Evolutionary conservation across 1,140 invertebrate species (phyloP), one percentile per base, ranked within the genome.

Genomic region (Cydia strobilella): DNA sequence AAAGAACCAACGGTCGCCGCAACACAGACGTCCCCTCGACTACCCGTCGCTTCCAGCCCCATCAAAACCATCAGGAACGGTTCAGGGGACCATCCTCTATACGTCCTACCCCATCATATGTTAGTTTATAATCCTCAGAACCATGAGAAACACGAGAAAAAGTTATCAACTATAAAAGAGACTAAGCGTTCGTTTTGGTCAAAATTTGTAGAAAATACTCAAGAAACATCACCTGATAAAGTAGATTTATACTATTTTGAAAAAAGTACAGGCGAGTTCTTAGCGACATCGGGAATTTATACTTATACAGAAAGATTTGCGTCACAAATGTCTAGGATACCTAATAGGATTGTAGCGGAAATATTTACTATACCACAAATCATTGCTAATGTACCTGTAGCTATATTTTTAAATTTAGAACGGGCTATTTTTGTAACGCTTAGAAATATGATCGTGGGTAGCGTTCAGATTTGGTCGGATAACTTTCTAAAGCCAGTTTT

Each of bases 401-500:
- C 31, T n/a, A 35, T 69, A 48, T 18, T 54, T 0, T 10, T 51
- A 48, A 9, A 23, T 25, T 9, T 48, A 5, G 20, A 51, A 27
- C 48, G 73, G 3, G 6, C 31, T 13, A 4, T 39, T 42, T 54
- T 75, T 15, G 23, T 15, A 0, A 20, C 31, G 3, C 3, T 75
- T 9, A 62, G 74, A 65, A 94, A 95, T 0, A 76, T 96, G 13
- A 91, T 94, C 1, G 92, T 95, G 39, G 95, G 95, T 10, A 78
- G 95, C 2, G 80, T 96, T 4, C 95, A 96, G 82, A 82, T 95
- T 73, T 80, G 93, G n/a, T 94, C 95, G 0, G 95, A 96, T 86
- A 95, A 95, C 80, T 91, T 95, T 74, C 80, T 96, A 51, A 96
- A 96, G 85, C 96, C 96, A 1, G 84, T 94, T 18, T 83, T 96